Evolutionary conservation across 2,797 vertebrate species (phyloP).

Genomic region (Cynopterus sphinx): DNA sequence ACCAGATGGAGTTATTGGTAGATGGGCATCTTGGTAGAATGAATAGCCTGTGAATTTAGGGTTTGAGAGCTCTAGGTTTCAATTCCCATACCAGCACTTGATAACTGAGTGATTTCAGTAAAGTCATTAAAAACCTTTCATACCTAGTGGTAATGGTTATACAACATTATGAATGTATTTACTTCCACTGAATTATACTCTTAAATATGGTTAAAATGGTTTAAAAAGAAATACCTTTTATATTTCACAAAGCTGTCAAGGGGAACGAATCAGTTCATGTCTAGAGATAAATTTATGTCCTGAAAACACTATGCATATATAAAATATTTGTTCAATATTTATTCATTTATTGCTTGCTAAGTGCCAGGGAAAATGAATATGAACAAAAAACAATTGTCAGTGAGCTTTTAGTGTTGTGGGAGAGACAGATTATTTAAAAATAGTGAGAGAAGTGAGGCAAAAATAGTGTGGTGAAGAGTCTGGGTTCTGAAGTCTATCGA

Average conservation of each 20-base stretch:
- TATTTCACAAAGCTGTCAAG: constrained; percentile 25
- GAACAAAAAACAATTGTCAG: constrained; percentile 40
- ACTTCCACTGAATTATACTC: background rate
- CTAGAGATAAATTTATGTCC: constrained; percentile 28
- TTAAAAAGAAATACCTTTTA: background rate
- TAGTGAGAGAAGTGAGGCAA: constrained; percentile 28
- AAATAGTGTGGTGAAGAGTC: background rate
- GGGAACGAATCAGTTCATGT: constrained; percentile 30
- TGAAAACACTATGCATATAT: constrained; percentile 10
- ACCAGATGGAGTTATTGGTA: constrained; percentile 2
- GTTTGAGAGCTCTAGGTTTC: constrained; percentile 3
- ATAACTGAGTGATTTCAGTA: constrained; percentile 43
- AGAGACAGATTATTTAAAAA: background rate
- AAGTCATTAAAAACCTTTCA: constrained; percentile 50
- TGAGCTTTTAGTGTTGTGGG: background rate
- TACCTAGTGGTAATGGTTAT: constrained; percentile 20
- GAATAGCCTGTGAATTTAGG: constrained; percentile 27
- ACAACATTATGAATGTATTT: constrained; percentile 21
- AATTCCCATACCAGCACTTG: background rate
- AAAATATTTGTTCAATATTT: constrained; percentile 39
- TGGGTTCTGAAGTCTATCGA: constrained; percentile 27
- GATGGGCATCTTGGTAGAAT: background rate
- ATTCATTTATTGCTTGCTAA: constrained; percentile 38
- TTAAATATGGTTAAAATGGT: constrained; percentile 35
- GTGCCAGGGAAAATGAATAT: constrained; percentile 47